These are phyloP conservation scores for Helicorthomorpha holstii DNA, from an alignment of 1,140 invertebrate genomes.

Conservation along the genomic window DNA sequence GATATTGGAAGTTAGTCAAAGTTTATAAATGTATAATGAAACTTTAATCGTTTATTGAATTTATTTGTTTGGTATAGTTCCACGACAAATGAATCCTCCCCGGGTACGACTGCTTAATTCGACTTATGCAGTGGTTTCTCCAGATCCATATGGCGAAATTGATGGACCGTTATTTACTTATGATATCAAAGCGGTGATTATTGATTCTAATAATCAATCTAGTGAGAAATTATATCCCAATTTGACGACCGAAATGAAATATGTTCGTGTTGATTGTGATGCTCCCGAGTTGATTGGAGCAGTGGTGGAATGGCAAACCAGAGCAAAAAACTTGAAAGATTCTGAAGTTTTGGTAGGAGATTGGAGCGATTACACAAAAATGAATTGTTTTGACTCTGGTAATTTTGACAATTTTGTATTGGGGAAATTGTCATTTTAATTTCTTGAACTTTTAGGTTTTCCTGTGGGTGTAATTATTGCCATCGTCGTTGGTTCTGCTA, in stretches of 20 bases:
- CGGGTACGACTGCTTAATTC: slow-evolving; percentile 29
- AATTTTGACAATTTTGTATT: neutral
- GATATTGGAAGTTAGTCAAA: slow-evolving; percentile 34
- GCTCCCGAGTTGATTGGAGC: neutral
- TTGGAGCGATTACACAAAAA: neutral
- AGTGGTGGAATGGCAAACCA: neutral
- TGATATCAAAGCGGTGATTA: slow-evolving; percentile 22
- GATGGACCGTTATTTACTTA: slow-evolving; percentile 44
- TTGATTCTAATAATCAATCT: neutral
- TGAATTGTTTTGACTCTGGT: neutral
- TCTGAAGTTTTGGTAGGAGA: neutral
- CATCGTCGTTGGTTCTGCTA: neutral
- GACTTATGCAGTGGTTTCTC: slow-evolving; percentile 32
- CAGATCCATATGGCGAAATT: slow-evolving; percentile 35
- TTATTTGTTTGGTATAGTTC: slow-evolving; percentile 17
- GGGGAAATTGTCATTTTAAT: neutral
- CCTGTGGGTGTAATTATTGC: neutral
- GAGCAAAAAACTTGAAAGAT: neutral
- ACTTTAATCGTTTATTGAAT: neutral
- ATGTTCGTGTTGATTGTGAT: neutral
- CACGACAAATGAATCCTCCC: slow-evolving; percentile 32
- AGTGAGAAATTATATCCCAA: neutral
- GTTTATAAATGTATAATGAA: neutral
- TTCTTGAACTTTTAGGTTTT: neutral
- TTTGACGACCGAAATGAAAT: neutral